Conservation (phyloP, 2,797 vertebrate species). For the Melanotaenia trifasciata region DNA sequence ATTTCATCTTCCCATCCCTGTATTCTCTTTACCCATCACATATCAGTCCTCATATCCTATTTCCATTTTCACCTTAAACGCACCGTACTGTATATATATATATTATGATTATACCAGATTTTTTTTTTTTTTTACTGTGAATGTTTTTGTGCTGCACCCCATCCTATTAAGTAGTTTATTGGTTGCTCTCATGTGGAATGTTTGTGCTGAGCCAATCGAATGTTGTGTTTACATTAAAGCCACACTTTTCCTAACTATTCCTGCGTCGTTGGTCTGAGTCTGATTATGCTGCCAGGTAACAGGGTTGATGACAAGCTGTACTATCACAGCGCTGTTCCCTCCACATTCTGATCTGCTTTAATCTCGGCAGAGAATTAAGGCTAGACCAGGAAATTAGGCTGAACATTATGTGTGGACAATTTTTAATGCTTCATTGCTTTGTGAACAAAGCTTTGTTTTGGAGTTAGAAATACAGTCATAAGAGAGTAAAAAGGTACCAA, state of each 20-base stretch:
- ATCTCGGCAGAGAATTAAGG: slow-evolving; percentile 59
- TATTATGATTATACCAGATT: slow-evolving; percentile 84
- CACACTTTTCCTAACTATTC: slow-evolving; percentile 85
- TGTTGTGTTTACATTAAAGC: slow-evolving; percentile 87
- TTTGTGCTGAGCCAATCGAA: slow-evolving; percentile 87
- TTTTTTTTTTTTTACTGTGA: slow-evolving; percentile 84
- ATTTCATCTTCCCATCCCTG: slow-evolving; percentile 55
- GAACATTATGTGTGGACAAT: slow-evolving; percentile 62
- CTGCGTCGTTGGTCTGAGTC: slow-evolving; percentile 53
- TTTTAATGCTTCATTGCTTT: slow-evolving; percentile 66
- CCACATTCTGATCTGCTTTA: slow-evolving; percentile 48
- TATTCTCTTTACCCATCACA: slow-evolving; percentile 75
- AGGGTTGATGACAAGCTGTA: slow-evolving; percentile 2
- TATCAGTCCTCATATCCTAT: slow-evolving; percentile 75
- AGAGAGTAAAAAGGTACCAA: not conserved
- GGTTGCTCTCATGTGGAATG: slow-evolving; percentile 87
- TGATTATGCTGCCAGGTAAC: slow-evolving; percentile 28
- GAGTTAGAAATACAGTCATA: slow-evolving; percentile 44
- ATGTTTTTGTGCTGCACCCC: slow-evolving; percentile 84
- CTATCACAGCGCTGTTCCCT: slow-evolving; percentile 1
- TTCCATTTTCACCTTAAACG: slow-evolving; percentile 80
- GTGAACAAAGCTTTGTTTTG: slow-evolving; percentile 63
- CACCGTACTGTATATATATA: slow-evolving; percentile 84
- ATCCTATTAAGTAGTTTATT: slow-evolving; percentile 82
- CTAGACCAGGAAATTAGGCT: slow-evolving; percentile 71